Evolutionary conservation across 2,888 invertebrate genomes (phyloP), one percentile per base, ranked within the genome.

Genomic region (Polyommatus icarus): DNA sequence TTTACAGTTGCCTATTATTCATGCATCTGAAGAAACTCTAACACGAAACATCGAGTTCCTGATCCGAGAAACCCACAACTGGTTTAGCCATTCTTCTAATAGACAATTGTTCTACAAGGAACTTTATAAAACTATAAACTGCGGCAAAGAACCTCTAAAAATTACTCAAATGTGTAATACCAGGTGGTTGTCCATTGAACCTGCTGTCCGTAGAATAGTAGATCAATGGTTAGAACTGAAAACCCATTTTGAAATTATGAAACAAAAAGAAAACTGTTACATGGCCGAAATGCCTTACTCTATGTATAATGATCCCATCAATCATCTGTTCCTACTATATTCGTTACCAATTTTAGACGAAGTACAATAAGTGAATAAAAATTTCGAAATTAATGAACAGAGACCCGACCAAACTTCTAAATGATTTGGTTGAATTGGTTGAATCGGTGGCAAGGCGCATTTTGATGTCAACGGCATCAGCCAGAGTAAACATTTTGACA

Each of bases 1-100:
- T 6, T 61, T 86, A 18, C 86, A 87, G 78, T 78, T 87, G 32
- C 83, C 86, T n/a, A 80, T 86, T 1, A 81, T 81, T 29, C 80
- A 83, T 79, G 86, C 86, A 0, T 82, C 84, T 6, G 80, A 83
- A 78, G 73, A 83, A 50, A 83, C 82, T 20, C 59, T 86, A 50
- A 84, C 86, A 76, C 77, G 83, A 46, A 81, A 85, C 80, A 79
- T 85, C 59, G 83, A 85, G 8, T 82, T 79, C 77, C 10, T 84
- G 7, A 80, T 84, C n/a, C 79, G 81, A 59, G 82, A 85, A 82
- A 85, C 83, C 6, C 81, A 84, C 75, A 83, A 83, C 32, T 85
- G 84, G 84, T 85, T 85, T 79, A 79, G 76, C 24, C 76, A 79
- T 36, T 85, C 83, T n/a, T 73, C 83, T 10, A 79, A 80, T n/a